Conservation (phyloP, 2,888 invertebrate genomes). For the Buathra laborator region DNA sequence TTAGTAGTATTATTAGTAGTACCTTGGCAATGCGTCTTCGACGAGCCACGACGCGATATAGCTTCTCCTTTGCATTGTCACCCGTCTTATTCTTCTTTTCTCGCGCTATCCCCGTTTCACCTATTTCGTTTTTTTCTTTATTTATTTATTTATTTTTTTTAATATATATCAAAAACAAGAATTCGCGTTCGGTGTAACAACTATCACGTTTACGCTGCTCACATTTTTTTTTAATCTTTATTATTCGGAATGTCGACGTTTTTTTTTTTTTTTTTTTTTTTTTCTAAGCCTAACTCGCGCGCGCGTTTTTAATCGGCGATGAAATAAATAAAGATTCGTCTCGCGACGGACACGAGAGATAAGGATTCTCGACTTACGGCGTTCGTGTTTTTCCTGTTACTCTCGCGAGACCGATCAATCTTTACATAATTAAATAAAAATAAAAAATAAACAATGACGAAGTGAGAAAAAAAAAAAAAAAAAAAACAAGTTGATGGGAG, state of each 20-base stretch:
- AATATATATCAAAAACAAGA: conserved; percentile 24
- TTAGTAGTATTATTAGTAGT: conserved; percentile 75
- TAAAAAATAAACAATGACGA: conserved; percentile 23
- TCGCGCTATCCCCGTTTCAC: conserved; percentile 38
- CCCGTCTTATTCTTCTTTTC: conserved; percentile 42
- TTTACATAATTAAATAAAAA: conserved; percentile 27
- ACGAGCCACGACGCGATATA: conserved; percentile 73
- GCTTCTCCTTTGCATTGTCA: conserved; percentile 44
- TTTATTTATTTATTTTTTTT: background rate
- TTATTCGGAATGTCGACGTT: conserved; percentile 78
- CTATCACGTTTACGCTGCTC: conserved; percentile 32
- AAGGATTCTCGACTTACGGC: conserved; percentile 6
- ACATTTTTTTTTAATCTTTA: conserved; percentile 49
- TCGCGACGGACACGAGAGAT: conserved; percentile 40
- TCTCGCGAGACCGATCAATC: conserved; percentile 34
- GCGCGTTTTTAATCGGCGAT: conserved; percentile 32
- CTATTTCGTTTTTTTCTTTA: conserved; percentile 21
- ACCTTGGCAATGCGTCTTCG: conserved; percentile 79
- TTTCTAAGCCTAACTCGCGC: conserved; percentile 14
- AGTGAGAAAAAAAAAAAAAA: conserved; percentile 22
- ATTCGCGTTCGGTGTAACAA: conserved; percentile 51
- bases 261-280: background rate
- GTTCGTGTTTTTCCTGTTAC: conserved; percentile 40
- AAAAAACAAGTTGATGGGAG: conserved; percentile 27
- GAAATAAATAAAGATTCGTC: conserved; percentile 61